phyloP scores from a whole-genome alignment of 2,113 vertebrate genomes.

The Mus spicilegus region DNA sequence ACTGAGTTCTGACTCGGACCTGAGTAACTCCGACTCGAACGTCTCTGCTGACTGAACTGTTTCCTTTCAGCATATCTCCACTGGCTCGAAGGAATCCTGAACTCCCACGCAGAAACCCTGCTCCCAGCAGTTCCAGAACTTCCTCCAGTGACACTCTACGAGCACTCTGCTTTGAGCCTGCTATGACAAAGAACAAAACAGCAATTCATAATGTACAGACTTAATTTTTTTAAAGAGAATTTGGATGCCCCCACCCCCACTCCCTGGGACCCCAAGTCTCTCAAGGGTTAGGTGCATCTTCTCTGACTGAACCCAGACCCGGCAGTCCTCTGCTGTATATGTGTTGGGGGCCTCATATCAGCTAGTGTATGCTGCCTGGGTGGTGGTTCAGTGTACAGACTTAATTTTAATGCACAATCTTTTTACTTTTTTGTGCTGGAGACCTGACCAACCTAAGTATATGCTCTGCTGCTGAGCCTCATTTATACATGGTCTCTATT shows the following conservation, averaged over 20 bases:
- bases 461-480: neutral
- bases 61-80: constrained; percentile 95
- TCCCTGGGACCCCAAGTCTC: no score
- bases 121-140: constrained; percentile 92
- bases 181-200: constrained; percentile 78
- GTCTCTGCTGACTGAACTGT: constrained; percentile 92
- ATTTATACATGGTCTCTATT: neutral
- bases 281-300: no score
- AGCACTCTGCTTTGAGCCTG: constrained; percentile 84
- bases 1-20: constrained; percentile 85
- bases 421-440: neutral
- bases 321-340: no score
- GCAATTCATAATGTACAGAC: constrained; percentile 44
- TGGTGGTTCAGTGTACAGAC: neutral
- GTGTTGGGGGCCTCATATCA: no score
- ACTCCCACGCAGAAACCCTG: constrained; percentile 94
- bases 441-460: neutral
- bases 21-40: constrained; percentile 95
- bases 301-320: no score
- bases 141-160: constrained; percentile 91
- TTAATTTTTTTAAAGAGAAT: neutral
- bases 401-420: constrained; percentile 30
- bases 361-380: no score
- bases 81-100: constrained; percentile 94
- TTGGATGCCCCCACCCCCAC: neutral